Percentiles rank a stretch among this genome's conserved stretches.
phyloP scores from a whole-genome alignment of 2,888 invertebrate genomes.

The Xylota segnis region DNA sequence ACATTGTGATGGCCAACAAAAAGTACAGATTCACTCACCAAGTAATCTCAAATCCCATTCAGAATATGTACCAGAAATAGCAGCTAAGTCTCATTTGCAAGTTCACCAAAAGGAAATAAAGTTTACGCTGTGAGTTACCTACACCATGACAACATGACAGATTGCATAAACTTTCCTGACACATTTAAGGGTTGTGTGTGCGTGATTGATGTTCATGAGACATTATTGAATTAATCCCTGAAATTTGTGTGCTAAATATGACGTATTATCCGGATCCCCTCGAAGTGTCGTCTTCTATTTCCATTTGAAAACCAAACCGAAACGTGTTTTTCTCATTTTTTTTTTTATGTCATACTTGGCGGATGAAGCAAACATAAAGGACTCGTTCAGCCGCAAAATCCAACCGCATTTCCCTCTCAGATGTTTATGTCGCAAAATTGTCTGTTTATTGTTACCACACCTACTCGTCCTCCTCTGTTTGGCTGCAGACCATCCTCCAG shows the following conservation, averaged over 20 bases:
- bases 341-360: neutral
- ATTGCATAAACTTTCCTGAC: constrained; percentile 53
- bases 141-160: constrained; percentile 49
- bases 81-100: constrained; percentile 51
- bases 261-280: constrained; percentile 33
- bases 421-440: constrained; percentile 54
- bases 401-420: constrained; percentile 46
- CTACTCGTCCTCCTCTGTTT: neutral
- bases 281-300: constrained; percentile 9
- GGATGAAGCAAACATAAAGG: constrained; percentile 28
- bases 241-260: constrained; percentile 50
- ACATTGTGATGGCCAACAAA: neutral
- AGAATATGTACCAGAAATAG: neutral
- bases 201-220: constrained; percentile 61
- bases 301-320: constrained; percentile 20
- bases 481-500: constrained; percentile 31
- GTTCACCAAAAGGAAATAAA: constrained; percentile 25
- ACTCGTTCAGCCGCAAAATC: constrained; percentile 42
- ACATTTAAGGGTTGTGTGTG: constrained; percentile 38
- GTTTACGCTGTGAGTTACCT: neutral
- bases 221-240: constrained; percentile 60
- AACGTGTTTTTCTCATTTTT: neutral
- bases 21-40: neutral
- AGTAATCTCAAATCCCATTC: constrained; percentile 5
- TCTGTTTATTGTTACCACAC: constrained; percentile 61